Evolutionary conservation across 2,888 invertebrate genomes (phyloP), one percentile per base, ranked within the genome.

Genomic region (Cyrtodaria siliqua): DNA sequence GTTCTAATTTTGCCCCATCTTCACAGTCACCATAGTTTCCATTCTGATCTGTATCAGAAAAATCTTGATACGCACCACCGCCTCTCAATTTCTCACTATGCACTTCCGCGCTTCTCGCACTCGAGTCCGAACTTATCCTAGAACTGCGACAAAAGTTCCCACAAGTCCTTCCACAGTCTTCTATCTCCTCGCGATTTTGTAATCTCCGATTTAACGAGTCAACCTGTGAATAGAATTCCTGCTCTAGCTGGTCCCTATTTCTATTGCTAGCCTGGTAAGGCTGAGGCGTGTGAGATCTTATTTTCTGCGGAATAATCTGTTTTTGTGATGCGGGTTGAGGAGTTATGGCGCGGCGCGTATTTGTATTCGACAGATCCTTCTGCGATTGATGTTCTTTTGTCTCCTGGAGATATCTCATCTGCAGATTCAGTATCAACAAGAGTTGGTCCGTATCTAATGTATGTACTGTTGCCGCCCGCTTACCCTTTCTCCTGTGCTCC

Each of bases 361-460:
- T 63, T 33, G 64, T 20, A 8, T 20, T 61, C 29, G 27, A 29
- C 20, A 29, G 12, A 33, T 81, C 61, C 42, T 74, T 78, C 38
- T 82, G 76, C 24, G 79, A 81, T 61, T 84, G 75, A 23, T 82
- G 75, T 55, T 76, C 69, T 24, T 85, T 81, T 33, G 85, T 85
- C 67, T 90, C 90, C 67, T 90, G 86, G n/a, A 87, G 69, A 64
- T 89, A 90, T 44, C 89, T 66, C 87, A 88, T 88, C 69, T 89
- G 89, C 29, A 90, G 82, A 59, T 86, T 87, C 16, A 89, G 79
- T 38, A 90, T 89, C 44, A 89, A 67, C 83, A 90, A 73, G 23
- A 90, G 77, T 74, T 89, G 89, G 61, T 89, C 85, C 23, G 87
- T 84, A 63, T 90, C 90, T 16, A 90, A 69, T 40, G 86, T 89